A percentile compares a stretch with the other conserved stretches of the same genome.
Evolutionary conservation across 2,797 vertebrate species (phyloP).

Genomic region (Myripristis murdjan): DNA sequence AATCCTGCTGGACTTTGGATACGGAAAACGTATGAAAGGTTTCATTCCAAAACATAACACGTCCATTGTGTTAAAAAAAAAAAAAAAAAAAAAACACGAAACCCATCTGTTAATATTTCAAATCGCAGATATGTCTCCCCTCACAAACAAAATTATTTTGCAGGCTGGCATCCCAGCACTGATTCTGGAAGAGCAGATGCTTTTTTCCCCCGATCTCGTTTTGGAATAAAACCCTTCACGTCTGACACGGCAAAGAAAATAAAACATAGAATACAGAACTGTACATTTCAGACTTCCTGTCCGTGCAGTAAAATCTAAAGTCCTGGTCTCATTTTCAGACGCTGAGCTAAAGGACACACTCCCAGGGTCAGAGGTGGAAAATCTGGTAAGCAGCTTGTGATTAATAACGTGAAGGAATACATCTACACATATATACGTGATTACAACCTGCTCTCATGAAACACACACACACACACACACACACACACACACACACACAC

Average conservation of each 20-base stretch:
- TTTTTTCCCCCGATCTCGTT: constrained; percentile 2
- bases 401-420: constrained; percentile 23
- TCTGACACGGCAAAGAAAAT: constrained; percentile 1
- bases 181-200: background rate
- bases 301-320: constrained; percentile 38
- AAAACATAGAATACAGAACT: constrained; percentile 27
- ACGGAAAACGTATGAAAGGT: constrained; percentile 12
- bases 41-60: background rate
- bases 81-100: background rate
- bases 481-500: too few relatives aligned
- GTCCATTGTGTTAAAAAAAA: background rate
- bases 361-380: constrained; percentile 22
- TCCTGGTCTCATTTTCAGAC: background rate
- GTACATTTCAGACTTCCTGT: constrained; percentile 24
- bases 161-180: background rate
- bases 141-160: background rate
- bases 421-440: too few relatives aligned
- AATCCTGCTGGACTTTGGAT: constrained; percentile 2
- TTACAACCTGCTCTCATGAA: constrained; percentile 16
- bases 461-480: constrained; percentile 5
- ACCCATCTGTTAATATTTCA: constrained; percentile 14
- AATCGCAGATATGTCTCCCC: constrained; percentile 1
- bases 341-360: background rate
- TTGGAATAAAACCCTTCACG: constrained; percentile 18
- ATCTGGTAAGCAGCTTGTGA: constrained; percentile 52